Evolutionary conservation across 2,797 vertebrate genomes (phyloP), one percentile per base, ranked within the genome.

Genomic region (Micromesistius poutassou): DNA sequence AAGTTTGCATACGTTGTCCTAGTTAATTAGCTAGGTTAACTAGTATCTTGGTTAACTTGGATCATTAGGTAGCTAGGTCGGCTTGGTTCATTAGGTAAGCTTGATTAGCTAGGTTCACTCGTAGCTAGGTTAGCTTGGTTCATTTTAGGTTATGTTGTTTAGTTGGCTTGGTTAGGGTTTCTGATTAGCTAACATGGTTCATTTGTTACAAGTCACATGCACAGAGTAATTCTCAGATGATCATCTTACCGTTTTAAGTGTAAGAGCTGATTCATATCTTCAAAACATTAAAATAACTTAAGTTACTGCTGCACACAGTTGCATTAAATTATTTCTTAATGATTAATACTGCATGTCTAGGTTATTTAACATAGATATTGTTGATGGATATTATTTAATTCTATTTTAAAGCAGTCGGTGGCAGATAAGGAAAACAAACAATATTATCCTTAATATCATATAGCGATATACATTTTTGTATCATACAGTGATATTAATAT

Each of bases 251-350:
- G 62, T 68, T 68, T 68, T 68, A 68, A 28, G 62, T 68, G 62
- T 68, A 68, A 68, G 62, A 66, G 62, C 55, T 66, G 55, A 68
- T 28, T 68, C 25, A 68, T 68, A 25, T 68, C 62, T 28, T 68
- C 10, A 68, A 68, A 68, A 28, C 25, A 10, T 68, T 68, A 3
- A 12, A 28, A 68, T 28, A 28, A 28, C 62, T 68, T 12, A 68
- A 9, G 30, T 75, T 66, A 74, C 79, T 79, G 75, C 76, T 71
- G 4, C 79, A 74, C 84, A 86, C 86, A 81, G 79, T 86, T 89
- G 77, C 33, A 77, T 90, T 94, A 93, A 94, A 83, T 95, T 92
- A 93, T 94, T 93, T 91, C 86, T 86, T 87, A 87, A 80, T 85
- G 76, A 83, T 89, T 71, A 90, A 85, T 92, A 90, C 86, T 92